Evolutionary conservation across 2,797 vertebrate species (phyloP), one percentile per base, ranked within the genome.

Genomic region (Sebastes jordani): DNA sequence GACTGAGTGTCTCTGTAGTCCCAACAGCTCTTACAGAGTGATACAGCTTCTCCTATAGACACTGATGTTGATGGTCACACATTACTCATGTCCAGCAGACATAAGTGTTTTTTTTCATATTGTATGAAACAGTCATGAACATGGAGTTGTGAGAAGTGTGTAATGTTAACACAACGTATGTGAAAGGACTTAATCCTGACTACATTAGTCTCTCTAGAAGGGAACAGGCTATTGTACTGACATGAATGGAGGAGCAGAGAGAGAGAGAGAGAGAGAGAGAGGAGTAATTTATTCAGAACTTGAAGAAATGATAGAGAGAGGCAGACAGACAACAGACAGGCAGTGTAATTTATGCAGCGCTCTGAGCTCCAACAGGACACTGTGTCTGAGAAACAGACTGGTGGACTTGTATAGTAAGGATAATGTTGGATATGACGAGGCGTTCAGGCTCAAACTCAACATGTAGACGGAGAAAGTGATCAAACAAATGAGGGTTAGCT

Each of bases 281-380:
- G 38, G 32, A 73, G 80, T 90, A 91, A 92, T 92, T 87, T 93
- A 93, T 92, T 91, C 87, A 80, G 73, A 91, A 89, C 69, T 90
- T 89, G 74, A 89, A 89, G 76, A 90, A 89, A 81, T 84, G 83
- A 90, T 89, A 13, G 63, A 42, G 68, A 65, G 60, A 71, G 61
- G 58, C 72, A 89, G 88, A 89, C 82, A 90, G 81, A 87, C 83
- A 87, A 85, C 81, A 90, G 83, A 84, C 86, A 83, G 58, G 65
- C 82, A 65, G 55, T 27, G 71, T 91, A 88, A 92, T 92, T 87
- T 92, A 93, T 92, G 91, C 85, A 89, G 77, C 85, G 81, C 82
- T 79, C 63, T 66, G 46, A 82, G 82, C 76, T 83, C 66, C 46
- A 60, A 20, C 77, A 71, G 67, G 69, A 86, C 73, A 27, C 64